phyloP scores from a whole-genome alignment of 2,888 invertebrate genomes.

The Ametastegia equiseti region DNA sequence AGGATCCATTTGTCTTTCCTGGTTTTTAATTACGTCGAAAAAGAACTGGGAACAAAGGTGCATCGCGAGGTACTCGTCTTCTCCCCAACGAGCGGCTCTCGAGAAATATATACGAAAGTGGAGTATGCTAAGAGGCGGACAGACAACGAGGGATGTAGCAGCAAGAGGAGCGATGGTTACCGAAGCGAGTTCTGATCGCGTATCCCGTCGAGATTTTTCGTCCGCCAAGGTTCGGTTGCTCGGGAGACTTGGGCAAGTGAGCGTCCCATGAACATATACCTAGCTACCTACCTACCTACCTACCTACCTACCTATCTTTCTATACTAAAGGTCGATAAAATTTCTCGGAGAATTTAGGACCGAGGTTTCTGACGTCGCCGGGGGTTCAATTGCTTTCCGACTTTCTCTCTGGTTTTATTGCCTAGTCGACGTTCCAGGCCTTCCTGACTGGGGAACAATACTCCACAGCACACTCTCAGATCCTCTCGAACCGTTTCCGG shows the following conservation, averaged over 20 bases:
- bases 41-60: slow-evolving; percentile 31
- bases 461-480: slow-evolving; percentile 4
- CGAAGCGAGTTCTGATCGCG: slow-evolving; percentile 37
- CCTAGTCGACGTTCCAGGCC: slow-evolving; percentile 15
- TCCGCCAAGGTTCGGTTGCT: slow-evolving; percentile 2
- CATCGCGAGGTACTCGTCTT: slow-evolving; percentile 42
- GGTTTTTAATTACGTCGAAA: slow-evolving; percentile 26
- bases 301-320: slow-evolving; percentile 3
- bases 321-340: slow-evolving; percentile 27
- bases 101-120: slow-evolving; percentile 34
- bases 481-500: slow-evolving; percentile 40
- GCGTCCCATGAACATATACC: neutral
- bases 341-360: slow-evolving; percentile 29
- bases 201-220: slow-evolving; percentile 32
- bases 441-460: slow-evolving; percentile 29
- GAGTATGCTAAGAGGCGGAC: slow-evolving; percentile 38
- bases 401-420: slow-evolving; percentile 33
- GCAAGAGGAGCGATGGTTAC: slow-evolving; percentile 14
- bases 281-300: no score
- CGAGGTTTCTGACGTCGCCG: slow-evolving; percentile 9
- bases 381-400: slow-evolving; percentile 34
- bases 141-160: slow-evolving; percentile 1
- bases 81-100: slow-evolving; percentile 27
- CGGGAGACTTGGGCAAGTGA: slow-evolving; percentile 1
- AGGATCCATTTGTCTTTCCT: slow-evolving; percentile 31